These are phyloP conservation scores for Homalodisca vitripennis DNA, from an alignment of 1,140 invertebrate genomes.

Conservation along the genomic window DNA sequence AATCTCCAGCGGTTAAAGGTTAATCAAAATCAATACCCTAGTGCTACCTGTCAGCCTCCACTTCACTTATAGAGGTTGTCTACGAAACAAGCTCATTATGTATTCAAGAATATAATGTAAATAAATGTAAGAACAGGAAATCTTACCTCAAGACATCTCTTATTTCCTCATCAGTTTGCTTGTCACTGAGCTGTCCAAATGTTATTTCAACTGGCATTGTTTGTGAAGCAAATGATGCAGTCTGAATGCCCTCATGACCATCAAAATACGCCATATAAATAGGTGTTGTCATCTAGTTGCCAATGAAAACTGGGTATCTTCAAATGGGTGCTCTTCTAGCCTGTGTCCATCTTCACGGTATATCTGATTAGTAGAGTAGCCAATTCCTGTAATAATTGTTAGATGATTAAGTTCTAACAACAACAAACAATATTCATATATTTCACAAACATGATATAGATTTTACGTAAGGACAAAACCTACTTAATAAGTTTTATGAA, in stretches of 20 bases:
- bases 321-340: slow-evolving; percentile 67
- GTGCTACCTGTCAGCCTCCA: no score
- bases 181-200: slow-evolving; percentile 66
- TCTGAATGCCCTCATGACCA: slow-evolving; percentile 76
- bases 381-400: slow-evolving; percentile 70
- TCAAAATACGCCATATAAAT: slow-evolving; percentile 87
- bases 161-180: slow-evolving; percentile 64
- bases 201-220: slow-evolving; percentile 84
- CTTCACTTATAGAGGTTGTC: no score
- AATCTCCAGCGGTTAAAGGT: no score
- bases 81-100: no score
- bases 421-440: no score
- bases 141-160: slow-evolving; percentile 66
- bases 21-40: no score
- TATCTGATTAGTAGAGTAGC: slow-evolving; percentile 79
- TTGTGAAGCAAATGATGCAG: slow-evolving; percentile 77
- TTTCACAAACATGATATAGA: no score
- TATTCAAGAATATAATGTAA: no score
- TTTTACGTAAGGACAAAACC: no score
- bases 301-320: slow-evolving; percentile 86
- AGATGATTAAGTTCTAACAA: no score
- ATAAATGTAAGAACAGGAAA: no score
- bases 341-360: slow-evolving; percentile 74
- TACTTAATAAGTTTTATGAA: no score
- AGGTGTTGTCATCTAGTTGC: slow-evolving; percentile 60